Percentiles rank a stretch among this genome's conserved stretches.
These are phyloP conservation scores for Eremophila alpestris DNA, from an alignment of 2,797 vertebrate genomes.

Conservation along the genomic window DNA sequence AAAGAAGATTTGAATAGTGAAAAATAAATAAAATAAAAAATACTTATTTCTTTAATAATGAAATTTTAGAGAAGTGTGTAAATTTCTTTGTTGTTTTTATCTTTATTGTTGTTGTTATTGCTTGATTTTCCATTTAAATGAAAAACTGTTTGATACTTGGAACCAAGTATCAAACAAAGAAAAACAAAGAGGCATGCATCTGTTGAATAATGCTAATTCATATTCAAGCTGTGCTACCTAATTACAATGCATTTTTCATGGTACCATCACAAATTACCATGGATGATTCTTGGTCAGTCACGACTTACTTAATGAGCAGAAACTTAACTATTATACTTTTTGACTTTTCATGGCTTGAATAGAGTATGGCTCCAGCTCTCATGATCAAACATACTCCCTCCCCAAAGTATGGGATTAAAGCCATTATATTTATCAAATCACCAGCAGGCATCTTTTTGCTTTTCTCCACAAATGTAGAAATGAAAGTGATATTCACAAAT, in stretches of 20 bases:
- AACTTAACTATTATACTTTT: not conserved
- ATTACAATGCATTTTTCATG: conserved; percentile 41
- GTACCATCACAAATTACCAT: not conserved
- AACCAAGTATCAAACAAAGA: not conserved
- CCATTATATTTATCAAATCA: not conserved
- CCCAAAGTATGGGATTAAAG: not conserved
- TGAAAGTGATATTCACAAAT: conserved; percentile 9
- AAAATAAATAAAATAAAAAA: not conserved
- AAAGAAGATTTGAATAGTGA: not conserved
- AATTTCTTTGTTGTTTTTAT: not conserved
- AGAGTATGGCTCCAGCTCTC: not conserved
- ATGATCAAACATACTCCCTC: not conserved
- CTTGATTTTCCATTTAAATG: not conserved
- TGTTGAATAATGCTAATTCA: conserved; percentile 24
- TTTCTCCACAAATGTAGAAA: not conserved
- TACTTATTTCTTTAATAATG: not conserved
- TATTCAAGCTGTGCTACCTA: conserved; percentile 18
- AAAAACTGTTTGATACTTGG: not conserved
- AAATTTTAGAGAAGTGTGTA: not conserved
- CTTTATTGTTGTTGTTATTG: not conserved
- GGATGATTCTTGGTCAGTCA: conserved; percentile 2
- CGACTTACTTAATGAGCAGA: not conserved
- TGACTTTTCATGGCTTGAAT: not conserved
- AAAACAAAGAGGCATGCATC: not conserved
- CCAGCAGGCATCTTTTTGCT: not conserved